Base-by-base conservation (phyloP, 2,113 vertebrate species). In the Sinocyclocheilus anshuiensis region DNA sequence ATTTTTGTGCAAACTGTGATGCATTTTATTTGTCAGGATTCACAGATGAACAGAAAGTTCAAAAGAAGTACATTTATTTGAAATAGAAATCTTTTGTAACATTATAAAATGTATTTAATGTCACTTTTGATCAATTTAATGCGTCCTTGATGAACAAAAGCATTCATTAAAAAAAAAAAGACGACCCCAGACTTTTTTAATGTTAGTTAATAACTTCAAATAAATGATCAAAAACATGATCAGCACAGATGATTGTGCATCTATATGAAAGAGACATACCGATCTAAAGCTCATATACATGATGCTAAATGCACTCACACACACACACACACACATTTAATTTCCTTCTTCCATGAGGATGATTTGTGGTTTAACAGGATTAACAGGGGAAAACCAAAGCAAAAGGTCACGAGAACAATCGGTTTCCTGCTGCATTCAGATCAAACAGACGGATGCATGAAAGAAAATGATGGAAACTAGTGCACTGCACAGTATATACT, bases 301-400 rank as follows among this genome's bases (percentile, higher is more conserved):
- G 24, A 77, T 26, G 45, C 76, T 33, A 29, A 29, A 77, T 5
- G 11, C 45, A 29, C 74, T 8, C 74, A 24, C n/a, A 48, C 10
- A 45, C n/a, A 45, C 45, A 77, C 13, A 77, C 24, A 77, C 75
- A 26, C 12, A 53, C 4, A 71, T 36, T 55, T 29, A 4, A 29
- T 20, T 53, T 33, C 48, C 24, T 55, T 50, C 76, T 77, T 77
- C 76, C 76, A 39, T 33, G 76, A 50, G 15, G 9, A 55, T 53
- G 16, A 33, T 55, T 77, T 77, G 76, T 53, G 45, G 76, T 53
- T 77, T 20, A 77, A 77, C 76, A 29, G 76, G 76, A 77, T 77
- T 33, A 77, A 53, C 75, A 45, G n/a, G 76, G 75, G 16, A 77
- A 77, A 55, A 29, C 16, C 76, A 20, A 77, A 55, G 18, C 76